A percentile compares a stretch with the other conserved stretches of the same genome.
Conservation (phyloP, 1,140 invertebrate species). For the Oscheius sp. region DNA sequence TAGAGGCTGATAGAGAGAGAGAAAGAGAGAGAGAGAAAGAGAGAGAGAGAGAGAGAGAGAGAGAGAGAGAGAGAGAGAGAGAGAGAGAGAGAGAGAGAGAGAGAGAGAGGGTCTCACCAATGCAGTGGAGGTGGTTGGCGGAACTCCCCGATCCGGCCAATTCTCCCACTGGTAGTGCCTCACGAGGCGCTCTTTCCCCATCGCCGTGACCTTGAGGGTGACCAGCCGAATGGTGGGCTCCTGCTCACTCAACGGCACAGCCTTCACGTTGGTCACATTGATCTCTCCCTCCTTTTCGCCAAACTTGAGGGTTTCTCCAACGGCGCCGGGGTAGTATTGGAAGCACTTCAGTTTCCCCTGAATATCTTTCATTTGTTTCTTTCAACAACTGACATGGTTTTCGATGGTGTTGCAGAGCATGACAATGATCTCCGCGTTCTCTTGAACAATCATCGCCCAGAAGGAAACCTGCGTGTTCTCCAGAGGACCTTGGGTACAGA, state of each 20-base stretch:
- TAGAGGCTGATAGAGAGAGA: no score
- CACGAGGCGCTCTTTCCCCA: conserved; percentile 1
- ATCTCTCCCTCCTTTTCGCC: neutral
- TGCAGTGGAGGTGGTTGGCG: neutral
- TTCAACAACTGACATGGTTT: neutral
- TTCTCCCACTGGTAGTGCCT: conserved; percentile 23
- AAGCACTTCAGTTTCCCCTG: neutral
- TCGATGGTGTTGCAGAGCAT: conserved; percentile 50
- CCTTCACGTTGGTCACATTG: conserved; percentile 17
- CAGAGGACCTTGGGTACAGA: conserved; percentile 50
- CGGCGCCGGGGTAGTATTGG: neutral
- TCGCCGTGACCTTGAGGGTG: neutral
- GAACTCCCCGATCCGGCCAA: conserved; percentile 45
- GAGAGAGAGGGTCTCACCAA: neutral
- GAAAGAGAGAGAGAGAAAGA: no score
- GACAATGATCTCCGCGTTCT: conserved; percentile 37
- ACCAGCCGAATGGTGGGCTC: neutral
- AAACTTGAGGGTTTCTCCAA: neutral
- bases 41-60: no score
- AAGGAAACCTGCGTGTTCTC: conserved; percentile 42
- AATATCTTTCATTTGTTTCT: neutral
- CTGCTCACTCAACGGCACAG: neutral
- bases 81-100: neutral
- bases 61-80: no score
- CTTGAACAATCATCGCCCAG: conserved; percentile 47